Conservation (phyloP, 1,140 invertebrate genomes). For the Choristoneura fumiferana region DNA sequence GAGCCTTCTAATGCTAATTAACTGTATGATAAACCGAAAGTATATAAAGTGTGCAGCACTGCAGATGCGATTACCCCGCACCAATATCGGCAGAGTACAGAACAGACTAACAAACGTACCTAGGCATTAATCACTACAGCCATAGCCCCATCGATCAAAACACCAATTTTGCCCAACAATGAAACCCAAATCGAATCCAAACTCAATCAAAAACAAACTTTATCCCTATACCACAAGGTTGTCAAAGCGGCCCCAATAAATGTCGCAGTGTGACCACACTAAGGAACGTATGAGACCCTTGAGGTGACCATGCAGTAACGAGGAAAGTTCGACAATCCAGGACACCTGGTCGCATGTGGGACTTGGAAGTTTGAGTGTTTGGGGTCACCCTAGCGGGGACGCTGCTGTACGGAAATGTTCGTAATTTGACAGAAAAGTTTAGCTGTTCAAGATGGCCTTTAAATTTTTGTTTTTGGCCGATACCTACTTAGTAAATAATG, state of each 20-base stretch:
- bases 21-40: no score
- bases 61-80: no score
- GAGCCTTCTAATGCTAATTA: no score
- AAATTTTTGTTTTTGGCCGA: not conserved
- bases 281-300: constrained; percentile 4
- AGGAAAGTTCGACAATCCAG: not conserved
- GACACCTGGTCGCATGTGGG: not conserved
- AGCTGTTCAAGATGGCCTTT: no score
- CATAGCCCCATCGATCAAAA: constrained; percentile 10
- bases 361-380: constrained; percentile 4
- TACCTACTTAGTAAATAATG: no score
- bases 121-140: constrained; percentile 6
- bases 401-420: not conserved
- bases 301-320: constrained; percentile 9
- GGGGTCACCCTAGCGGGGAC: not conserved
- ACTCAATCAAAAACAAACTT: not conserved
- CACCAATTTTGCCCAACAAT: constrained; percentile 18
- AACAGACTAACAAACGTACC: not conserved
- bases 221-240: not conserved
- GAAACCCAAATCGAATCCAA: not conserved
- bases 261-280: constrained; percentile 3
- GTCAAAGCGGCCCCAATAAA: not conserved
- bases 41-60: no score
- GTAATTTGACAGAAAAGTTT: no score
- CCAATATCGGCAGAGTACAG: no score